phyloP scores from a whole-genome alignment of 2,797 vertebrate genomes.

The Taeniopygia guttata region DNA sequence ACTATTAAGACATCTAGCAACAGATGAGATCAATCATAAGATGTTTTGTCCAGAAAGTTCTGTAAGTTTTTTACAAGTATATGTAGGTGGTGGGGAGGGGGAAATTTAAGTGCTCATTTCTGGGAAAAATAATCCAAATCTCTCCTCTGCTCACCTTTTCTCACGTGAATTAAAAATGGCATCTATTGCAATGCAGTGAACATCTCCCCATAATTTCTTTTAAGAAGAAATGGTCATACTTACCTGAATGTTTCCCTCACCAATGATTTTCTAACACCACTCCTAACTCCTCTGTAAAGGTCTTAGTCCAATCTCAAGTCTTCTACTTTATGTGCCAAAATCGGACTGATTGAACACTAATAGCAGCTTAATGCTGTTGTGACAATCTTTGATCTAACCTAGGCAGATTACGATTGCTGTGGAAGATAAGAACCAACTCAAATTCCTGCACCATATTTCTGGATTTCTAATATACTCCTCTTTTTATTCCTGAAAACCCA shows the following conservation, averaged over 20 bases:
- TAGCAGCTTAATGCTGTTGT: not conserved
- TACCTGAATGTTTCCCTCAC: slow-evolving; percentile 39
- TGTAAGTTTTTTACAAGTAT: slow-evolving; percentile 5
- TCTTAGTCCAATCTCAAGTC: not conserved
- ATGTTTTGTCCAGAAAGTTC: slow-evolving; percentile 58
- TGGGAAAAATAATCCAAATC: not conserved
- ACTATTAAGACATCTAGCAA: slow-evolving; percentile 40
- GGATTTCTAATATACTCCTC: not conserved
- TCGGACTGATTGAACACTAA: not conserved
- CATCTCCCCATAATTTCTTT: not conserved
- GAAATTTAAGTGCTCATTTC: not conserved
- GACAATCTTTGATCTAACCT: not conserved
- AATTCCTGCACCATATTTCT: not conserved
- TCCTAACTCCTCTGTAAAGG: not conserved
- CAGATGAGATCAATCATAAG: slow-evolving; percentile 19
- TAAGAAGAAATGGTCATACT: slow-evolving; percentile 24
- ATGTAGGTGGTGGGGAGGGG: not conserved
- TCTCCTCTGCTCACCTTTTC: not conserved
- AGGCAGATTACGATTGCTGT: not conserved
- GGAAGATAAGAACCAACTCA: not conserved
- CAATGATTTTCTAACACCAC: not conserved
- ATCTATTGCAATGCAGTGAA: slow-evolving; percentile 22
- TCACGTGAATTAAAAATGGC: not conserved
- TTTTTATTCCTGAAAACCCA: not conserved
- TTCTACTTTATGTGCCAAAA: not conserved